A percentile compares a stretch with the other conserved stretches of the same genome.
phyloP scores from a whole-genome alignment of 2,888 invertebrate species.

The Nymphalis urticae region DNA sequence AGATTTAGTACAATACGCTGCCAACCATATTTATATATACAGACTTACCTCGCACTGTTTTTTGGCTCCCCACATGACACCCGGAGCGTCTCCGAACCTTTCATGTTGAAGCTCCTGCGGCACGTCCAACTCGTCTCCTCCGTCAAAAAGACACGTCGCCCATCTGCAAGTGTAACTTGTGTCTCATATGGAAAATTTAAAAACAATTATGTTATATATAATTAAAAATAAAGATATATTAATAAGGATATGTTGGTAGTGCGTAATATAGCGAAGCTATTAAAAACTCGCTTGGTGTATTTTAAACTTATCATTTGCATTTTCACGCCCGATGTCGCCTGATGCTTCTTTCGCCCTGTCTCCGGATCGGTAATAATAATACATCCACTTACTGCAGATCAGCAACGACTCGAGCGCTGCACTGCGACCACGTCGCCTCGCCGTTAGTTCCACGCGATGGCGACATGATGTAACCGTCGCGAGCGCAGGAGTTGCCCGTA shows the following conservation, averaged over 20 bases:
- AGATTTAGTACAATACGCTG: too few species aligned
- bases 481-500: slow-evolving; percentile 85
- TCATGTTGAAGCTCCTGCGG: slow-evolving; percentile 82
- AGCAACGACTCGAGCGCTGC: slow-evolving; percentile 85
- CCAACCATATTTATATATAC: too few species aligned
- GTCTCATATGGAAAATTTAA: too few species aligned
- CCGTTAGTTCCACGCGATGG: slow-evolving; percentile 89
- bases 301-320: too few species aligned
- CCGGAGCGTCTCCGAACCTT: slow-evolving; percentile 84
- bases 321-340: too few species aligned
- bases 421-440: slow-evolving; percentile 89
- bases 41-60: slow-evolving; percentile 85
- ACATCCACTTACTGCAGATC: slow-evolving; percentile 77
- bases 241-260: too few species aligned
- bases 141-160: slow-evolving; percentile 85
- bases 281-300: too few species aligned
- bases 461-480: slow-evolving; percentile 91
- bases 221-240: too few species aligned
- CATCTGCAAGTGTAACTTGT: slow-evolving; percentile 61
- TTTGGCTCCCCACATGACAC: slow-evolving; percentile 86
- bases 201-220: too few species aligned
- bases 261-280: too few species aligned
- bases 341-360: too few species aligned
- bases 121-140: slow-evolving; percentile 67
- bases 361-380: neutral